These are phyloP conservation scores for Pseudorhiza aurosa DNA, from an alignment of 30 jellyfish, hydroid and myxozoan species.

Conservation along the genomic window DNA sequence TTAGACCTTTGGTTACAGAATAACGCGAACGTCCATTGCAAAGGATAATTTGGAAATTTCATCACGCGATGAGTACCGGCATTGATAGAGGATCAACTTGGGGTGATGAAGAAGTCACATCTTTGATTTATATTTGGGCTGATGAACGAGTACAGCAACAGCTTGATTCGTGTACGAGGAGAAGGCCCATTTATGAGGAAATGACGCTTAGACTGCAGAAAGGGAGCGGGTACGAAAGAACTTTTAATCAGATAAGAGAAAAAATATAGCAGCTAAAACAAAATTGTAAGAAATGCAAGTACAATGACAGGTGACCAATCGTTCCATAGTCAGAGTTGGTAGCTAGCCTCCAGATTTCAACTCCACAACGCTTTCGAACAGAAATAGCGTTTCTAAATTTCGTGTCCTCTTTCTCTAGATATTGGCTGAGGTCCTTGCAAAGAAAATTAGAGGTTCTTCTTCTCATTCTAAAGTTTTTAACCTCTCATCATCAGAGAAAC, in stretches of 20 bases:
- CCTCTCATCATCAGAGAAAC: background rate
- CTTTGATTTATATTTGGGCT: slow-evolving; percentile 42
- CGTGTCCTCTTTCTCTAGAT: background rate
- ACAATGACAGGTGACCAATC: no score
- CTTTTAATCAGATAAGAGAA: slow-evolving; percentile 28
- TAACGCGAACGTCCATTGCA: no score
- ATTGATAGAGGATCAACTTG: slow-evolving; percentile 38
- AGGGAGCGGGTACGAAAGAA: background rate
- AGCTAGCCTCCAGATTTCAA: no score
- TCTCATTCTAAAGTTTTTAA: background rate
- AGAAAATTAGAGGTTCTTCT: background rate
- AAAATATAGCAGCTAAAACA: slow-evolving; percentile 46
- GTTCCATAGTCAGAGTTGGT: no score
- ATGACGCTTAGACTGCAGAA: slow-evolving; percentile 12
- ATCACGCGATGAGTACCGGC: no score
- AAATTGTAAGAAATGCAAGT: slow-evolving; percentile 22
- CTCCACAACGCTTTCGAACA: no score
- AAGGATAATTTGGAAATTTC: no score
- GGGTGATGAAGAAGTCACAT: slow-evolving; percentile 27
- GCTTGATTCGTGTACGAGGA: slow-evolving; percentile 21
- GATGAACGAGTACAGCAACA: slow-evolving; percentile 65
- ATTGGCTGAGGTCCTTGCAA: background rate
- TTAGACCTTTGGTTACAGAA: background rate
- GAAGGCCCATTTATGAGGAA: slow-evolving; percentile 7
- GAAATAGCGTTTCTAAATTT: background rate